phyloP scores from a whole-genome alignment of 2,888 invertebrate species.

The Agrochola lychnidis region DNA sequence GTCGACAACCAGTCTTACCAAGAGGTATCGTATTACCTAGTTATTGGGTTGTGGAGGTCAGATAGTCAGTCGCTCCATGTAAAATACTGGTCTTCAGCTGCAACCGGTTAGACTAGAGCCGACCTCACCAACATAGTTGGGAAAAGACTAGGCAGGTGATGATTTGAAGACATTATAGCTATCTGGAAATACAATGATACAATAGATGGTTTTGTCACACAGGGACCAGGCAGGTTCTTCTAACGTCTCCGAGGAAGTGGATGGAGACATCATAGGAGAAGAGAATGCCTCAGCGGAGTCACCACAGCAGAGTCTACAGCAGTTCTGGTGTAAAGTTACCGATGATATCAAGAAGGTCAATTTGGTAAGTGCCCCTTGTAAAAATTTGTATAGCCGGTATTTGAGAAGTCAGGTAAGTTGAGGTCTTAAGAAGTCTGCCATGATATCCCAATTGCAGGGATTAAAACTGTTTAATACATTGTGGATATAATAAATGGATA shows the following conservation, averaged over 20 bases:
- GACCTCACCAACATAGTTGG: background rate
- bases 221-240: constrained; percentile 83
- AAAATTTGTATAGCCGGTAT: background rate
- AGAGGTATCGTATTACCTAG: no score
- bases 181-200: background rate
- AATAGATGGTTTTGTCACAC: background rate
- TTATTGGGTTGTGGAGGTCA: background rate
- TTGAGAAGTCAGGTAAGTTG: background rate
- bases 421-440: background rate
- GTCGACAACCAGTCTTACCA: no score
- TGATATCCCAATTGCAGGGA: background rate
- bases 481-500: no score
- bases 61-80: background rate
- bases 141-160: background rate
- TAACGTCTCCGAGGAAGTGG: constrained; percentile 77
- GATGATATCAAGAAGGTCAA: constrained; percentile 95
- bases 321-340: constrained; percentile 95
- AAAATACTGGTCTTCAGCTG: background rate
- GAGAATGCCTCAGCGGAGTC: constrained; percentile 87
- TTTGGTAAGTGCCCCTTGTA: constrained; percentile 89
- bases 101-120: background rate
- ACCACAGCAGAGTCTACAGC: constrained; percentile 91
- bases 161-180: background rate
- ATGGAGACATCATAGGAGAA: constrained; percentile 84
- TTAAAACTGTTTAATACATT: background rate